These are phyloP conservation scores for Chironomus tentans DNA, from an alignment of 2,888 invertebrate species.

Conservation along the genomic window DNA sequence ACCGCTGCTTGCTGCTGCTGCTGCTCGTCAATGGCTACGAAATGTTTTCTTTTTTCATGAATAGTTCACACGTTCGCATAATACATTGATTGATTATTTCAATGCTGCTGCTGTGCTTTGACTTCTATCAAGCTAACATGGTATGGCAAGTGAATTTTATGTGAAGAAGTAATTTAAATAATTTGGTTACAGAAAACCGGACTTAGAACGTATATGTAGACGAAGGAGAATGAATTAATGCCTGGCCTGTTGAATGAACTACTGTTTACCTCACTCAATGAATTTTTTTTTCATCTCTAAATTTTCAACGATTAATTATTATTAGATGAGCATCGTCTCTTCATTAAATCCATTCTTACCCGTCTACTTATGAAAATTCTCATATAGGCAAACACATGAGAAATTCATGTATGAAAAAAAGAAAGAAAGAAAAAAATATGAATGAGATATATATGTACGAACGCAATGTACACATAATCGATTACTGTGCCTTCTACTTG, in stretches of 20 bases:
- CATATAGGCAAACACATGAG: neutral
- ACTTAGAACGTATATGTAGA: neutral
- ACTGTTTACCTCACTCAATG: constrained; percentile 18
- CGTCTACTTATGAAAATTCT: neutral
- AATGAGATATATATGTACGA: neutral
- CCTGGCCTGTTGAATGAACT: constrained; percentile 14
- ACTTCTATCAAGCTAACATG: neutral
- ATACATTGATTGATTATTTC: constrained; percentile 27
- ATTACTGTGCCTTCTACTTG: constrained; percentile 21
- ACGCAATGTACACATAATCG: constrained; percentile 18
- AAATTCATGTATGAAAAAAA: neutral
- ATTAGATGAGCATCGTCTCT: constrained; percentile 6
- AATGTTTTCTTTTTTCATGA: neutral
- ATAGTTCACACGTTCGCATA: constrained; percentile 27
- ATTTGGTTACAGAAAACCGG: constrained; percentile 14
- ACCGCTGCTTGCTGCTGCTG: neutral
- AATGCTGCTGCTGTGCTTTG: neutral
- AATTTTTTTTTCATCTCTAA: neutral
- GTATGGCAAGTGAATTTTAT: neutral
- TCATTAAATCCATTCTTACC: neutral
- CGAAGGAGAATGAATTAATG: neutral
- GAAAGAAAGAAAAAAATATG: neutral
- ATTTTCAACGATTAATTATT: constrained; percentile 24
- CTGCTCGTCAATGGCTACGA: neutral
- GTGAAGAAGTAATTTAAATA: constrained; percentile 26